Evolutionary conservation across 2,113 vertebrate genomes (phyloP).

Genomic region (Nanorana parkeri): DNA sequence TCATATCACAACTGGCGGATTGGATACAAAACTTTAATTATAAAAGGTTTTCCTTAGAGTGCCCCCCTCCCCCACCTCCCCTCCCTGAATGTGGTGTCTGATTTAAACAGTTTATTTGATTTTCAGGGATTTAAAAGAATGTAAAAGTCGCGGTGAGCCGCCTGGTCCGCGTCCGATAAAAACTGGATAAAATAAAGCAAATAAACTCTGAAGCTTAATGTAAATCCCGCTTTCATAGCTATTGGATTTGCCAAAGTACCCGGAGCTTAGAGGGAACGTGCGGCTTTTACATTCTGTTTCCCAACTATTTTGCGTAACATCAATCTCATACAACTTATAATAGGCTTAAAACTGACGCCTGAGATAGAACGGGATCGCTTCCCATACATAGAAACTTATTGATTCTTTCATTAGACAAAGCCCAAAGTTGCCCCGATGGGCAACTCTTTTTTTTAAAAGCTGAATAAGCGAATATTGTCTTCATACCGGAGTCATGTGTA

Average conservation of each 20-base stretch:
- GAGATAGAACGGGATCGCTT: too few species aligned
- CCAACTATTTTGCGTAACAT: too few species aligned
- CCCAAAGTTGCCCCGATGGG: too few species aligned
- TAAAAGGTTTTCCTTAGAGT: background rate
- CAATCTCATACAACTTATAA: too few species aligned
- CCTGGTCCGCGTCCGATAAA: background rate
- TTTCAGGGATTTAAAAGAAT: background rate
- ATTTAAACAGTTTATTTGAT: constrained; percentile 3
- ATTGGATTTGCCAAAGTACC: background rate
- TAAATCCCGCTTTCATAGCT: background rate
- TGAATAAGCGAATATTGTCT: too few species aligned
- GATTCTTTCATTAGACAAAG: too few species aligned
- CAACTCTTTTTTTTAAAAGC: too few species aligned
- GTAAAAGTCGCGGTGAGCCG: background rate
- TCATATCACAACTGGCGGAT: too few species aligned
- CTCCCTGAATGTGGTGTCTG: background rate
- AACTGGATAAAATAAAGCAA: background rate
- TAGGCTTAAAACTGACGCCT: too few species aligned
- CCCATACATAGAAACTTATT: too few species aligned
- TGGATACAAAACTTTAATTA: background rate
- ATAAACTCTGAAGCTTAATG: background rate
- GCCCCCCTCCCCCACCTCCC: too few species aligned
- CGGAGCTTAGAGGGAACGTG: background rate
- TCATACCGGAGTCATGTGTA: too few species aligned
- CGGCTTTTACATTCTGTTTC: background rate